Evolutionary conservation across 2,113 vertebrate species (phyloP).

Genomic region (Bos indicus): DNA sequence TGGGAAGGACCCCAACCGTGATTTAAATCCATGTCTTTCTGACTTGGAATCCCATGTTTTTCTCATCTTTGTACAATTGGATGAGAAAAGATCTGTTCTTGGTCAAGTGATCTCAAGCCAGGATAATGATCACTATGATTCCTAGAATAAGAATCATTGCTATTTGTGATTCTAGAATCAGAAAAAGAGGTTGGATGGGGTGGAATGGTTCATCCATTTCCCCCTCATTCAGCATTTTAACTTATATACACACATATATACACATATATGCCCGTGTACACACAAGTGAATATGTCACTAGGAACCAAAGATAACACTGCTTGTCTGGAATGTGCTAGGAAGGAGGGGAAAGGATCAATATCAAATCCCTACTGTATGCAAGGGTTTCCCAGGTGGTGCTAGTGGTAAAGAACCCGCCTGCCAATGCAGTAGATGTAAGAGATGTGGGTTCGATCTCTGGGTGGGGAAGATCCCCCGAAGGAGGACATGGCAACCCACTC

Average conservation of each 20-base stretch:
- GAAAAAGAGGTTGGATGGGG: neutral
- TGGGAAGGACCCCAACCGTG: neutral
- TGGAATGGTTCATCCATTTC: neutral
- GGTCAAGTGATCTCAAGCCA: neutral
- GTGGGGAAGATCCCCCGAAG: neutral
- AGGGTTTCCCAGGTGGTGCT: neutral
- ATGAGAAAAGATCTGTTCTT: neutral
- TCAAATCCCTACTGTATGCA: neutral
- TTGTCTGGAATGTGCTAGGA: neutral
- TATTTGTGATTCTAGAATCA: neutral
- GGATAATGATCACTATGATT: neutral
- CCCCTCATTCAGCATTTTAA: neutral
- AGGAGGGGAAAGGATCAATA: neutral
- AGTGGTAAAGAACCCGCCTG: neutral
- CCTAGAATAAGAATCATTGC: neutral
- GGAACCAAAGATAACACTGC: neutral
- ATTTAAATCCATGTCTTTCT: neutral
- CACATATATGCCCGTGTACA: neutral
- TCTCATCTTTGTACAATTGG: neutral
- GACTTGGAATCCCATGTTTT: neutral
- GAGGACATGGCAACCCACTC: neutral
- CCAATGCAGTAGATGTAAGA: neutral
- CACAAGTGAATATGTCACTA: neutral
- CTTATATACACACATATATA: accelerated
- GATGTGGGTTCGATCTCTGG: neutral